Evolutionary conservation across 2,888 invertebrate genomes (phyloP), one percentile per base, ranked within the genome.

Genomic region (Torymus texanus): DNA sequence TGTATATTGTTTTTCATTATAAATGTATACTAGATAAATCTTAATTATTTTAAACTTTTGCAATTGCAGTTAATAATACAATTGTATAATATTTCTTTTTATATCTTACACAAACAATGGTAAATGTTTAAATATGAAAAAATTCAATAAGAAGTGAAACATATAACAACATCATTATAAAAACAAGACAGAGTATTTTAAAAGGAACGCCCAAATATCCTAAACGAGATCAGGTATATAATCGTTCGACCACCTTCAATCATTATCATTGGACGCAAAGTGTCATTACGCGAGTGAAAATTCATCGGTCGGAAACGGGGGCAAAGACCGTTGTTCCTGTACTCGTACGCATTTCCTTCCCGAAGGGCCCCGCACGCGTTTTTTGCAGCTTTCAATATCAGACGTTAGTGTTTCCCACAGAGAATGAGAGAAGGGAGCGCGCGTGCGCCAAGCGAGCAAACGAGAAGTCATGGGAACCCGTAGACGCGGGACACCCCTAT

Each of bases 391-490:
- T 86, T 86, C 85, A 87, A 88, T 89, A 87, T 88, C 87, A 88
- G 85, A 89, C 89, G 88, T 89, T 88, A 83, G 83, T 84, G 84
- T 90, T 89, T 89, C 90, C 87, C 90, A 89, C 87, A 89, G 87
- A 83, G 84, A 85, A 53, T 16, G 61, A 70, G 70, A 62, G 53
- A 58, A 41, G 58, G 21, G 75, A 81, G 75, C 56, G 66, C 68
- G 81, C 72, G 72, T 29, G 58, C 21, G 72, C 79, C 79, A 79
- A 41, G 71, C 81, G 76, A 41, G 50, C 29, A 72, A 79, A 50
- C 62, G 62, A 59, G 78, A 79, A 77, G 81, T 81, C 81, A 81
- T 81, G 81, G 78, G 81, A 81, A 81, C 79, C 61, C 59, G 18
- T 18, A 62, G 58, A 56, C 61, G 16, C 24, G 58, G 18, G 68